These are phyloP conservation scores for Brienomyrus longianalis DNA, from an alignment of 2,113 vertebrate genomes.

Conservation along the genomic window DNA sequence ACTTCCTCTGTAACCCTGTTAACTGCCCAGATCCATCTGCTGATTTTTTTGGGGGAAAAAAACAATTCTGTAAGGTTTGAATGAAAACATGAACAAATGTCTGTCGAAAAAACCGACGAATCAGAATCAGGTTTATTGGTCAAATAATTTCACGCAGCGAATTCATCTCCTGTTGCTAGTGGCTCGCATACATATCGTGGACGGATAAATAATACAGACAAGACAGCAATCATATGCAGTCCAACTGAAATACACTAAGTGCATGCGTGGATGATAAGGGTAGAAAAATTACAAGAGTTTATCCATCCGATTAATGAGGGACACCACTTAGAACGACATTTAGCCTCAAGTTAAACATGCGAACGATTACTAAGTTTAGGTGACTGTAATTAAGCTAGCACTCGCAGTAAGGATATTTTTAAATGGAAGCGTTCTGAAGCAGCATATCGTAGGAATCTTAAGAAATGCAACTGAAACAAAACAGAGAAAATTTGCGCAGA, in stretches of 20 bases:
- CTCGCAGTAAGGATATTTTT: not conserved
- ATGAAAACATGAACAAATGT: not conserved
- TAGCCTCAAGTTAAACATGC: not conserved
- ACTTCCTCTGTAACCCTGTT: slow-evolving; percentile 25
- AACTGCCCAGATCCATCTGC: not conserved
- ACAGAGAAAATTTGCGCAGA: not conserved
- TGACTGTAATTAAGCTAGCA: not conserved
- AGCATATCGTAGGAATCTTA: not conserved
- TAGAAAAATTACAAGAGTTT: not conserved
- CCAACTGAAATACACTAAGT: not conserved
- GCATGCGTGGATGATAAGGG: not conserved
- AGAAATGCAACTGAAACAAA: not conserved
- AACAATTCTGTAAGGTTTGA: not conserved
- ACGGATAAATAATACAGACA: not conserved
- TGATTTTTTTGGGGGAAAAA: not conserved
- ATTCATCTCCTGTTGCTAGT: not conserved
- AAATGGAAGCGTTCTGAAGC: not conserved
- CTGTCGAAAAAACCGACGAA: not conserved
- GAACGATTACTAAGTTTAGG: not conserved
- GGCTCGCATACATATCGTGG: not conserved
- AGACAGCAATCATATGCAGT: not conserved
- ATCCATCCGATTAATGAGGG: not conserved
- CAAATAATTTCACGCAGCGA: not conserved
- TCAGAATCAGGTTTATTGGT: not conserved
- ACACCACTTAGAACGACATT: not conserved